A percentile compares a stretch with the other conserved stretches of the same genome.
These are phyloP conservation scores for Eurystomus glaucurus DNA, from an alignment of 2,797 vertebrate genomes.

Conservation along the genomic window DNA sequence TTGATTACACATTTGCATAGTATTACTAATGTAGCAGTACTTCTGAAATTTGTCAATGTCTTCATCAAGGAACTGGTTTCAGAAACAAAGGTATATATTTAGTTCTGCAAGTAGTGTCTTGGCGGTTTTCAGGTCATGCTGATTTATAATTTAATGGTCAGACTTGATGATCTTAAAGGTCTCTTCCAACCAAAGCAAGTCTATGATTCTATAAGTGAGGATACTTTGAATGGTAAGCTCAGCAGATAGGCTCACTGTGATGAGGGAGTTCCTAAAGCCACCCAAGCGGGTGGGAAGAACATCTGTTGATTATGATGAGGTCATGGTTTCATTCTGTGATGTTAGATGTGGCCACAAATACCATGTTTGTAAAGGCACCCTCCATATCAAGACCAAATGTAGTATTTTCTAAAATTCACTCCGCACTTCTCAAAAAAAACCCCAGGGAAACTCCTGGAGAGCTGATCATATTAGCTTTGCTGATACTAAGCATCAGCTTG, in stretches of 20 bases:
- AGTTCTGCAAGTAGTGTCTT: not conserved
- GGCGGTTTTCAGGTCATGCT: not conserved
- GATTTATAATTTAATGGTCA: not conserved
- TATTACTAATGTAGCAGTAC: constrained; percentile 2
- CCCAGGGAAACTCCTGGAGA: not conserved
- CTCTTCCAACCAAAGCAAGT: not conserved
- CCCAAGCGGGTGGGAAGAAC: not conserved
- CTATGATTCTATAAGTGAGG: not conserved
- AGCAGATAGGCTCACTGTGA: not conserved
- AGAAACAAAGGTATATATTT: constrained; percentile 34
- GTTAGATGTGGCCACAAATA: not conserved
- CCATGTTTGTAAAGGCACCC: not conserved
- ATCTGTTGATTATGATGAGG: not conserved
- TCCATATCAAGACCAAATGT: not conserved
- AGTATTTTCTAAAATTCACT: not conserved
- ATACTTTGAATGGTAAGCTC: not conserved
- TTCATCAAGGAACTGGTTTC: constrained; percentile 13
- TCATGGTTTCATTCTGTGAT: not conserved
- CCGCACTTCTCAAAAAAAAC: not conserved
- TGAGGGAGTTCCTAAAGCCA: not conserved
- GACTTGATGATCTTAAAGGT: not conserved
- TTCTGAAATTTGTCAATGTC: constrained; percentile 30
- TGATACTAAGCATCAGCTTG: not conserved
- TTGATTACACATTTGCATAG: not conserved
- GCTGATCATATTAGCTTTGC: not conserved